Evolutionary conservation across 1,140 invertebrate species (phyloP).

Genomic region (Bemisia tabaci): DNA sequence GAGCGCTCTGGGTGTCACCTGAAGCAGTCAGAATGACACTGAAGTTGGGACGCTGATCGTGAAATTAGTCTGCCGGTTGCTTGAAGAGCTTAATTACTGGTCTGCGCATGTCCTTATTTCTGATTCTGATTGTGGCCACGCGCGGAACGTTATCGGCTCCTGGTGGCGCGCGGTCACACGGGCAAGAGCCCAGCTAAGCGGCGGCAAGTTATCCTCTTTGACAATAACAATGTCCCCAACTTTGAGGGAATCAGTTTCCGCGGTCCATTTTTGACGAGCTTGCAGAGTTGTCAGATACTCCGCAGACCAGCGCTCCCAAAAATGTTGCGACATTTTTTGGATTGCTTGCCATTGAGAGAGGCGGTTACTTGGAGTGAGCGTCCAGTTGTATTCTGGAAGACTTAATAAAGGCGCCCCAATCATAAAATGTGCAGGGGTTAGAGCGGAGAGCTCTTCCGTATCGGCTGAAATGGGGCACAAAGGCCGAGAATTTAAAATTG

Average conservation of each 20-base stretch:
- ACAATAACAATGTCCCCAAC: conserved; percentile 20
- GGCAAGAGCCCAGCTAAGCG: conserved; percentile 5
- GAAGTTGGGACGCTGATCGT: too few relatives aligned
- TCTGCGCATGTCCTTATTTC: too few relatives aligned
- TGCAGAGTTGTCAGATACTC: conserved; percentile 25
- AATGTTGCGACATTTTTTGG: conserved; percentile 21
- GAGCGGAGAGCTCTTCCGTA: conserved; percentile 5
- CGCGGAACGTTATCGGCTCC: conserved; percentile 1
- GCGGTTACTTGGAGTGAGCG: background rate
- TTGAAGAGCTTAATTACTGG: too few relatives aligned
- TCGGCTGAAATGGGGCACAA: conserved; percentile 9
- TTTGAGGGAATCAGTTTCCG: conserved; percentile 4
- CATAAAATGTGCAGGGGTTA: background rate
- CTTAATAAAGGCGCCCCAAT: background rate
- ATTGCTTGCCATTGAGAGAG: conserved; percentile 21
- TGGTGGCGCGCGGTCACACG: too few relatives aligned
- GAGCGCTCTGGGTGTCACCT: too few relatives aligned
- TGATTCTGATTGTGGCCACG: too few relatives aligned
- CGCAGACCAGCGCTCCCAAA: conserved; percentile 23
- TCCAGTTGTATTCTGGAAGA: background rate
- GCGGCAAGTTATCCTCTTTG: conserved; percentile 18
- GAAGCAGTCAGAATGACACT: too few relatives aligned
- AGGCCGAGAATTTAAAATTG: conserved; percentile 1
- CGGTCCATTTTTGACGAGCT: conserved; percentile 21
- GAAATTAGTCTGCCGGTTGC: too few relatives aligned